These are phyloP conservation scores for Lottia gigantea DNA, from an alignment of 2,888 invertebrate species.

Conservation along the genomic window DNA sequence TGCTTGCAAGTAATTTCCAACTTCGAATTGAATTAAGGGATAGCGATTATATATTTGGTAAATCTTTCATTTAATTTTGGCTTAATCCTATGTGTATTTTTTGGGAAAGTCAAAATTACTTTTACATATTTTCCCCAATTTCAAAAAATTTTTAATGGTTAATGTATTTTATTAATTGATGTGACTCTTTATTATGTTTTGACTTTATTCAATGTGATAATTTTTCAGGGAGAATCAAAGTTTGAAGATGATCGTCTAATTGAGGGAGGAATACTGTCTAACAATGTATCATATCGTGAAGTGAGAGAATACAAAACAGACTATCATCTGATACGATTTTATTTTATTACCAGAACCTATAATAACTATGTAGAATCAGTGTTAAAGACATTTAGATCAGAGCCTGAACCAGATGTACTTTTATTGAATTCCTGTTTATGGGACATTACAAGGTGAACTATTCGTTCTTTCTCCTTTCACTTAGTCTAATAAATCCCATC, in stretches of 20 bases:
- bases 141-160: no score
- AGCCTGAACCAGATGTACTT: slow-evolving; percentile 68
- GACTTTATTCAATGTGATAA: background rate
- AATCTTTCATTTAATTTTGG: background rate
- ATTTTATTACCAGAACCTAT: slow-evolving; percentile 69
- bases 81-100: background rate
- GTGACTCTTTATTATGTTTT: no score
- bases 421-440: slow-evolving; percentile 71
- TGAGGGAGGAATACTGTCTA: slow-evolving; percentile 56
- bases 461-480: no score
- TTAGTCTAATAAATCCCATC: no score
- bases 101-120: no score
- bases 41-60: no score
- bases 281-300: slow-evolving; percentile 68
- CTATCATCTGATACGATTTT: slow-evolving; percentile 60
- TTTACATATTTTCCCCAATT: no score
- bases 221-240: slow-evolving; percentile 62
- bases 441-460: slow-evolving; percentile 68
- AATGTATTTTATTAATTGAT: no score
- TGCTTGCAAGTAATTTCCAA: no score
- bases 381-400: slow-evolving; percentile 57
- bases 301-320: slow-evolving; percentile 63
- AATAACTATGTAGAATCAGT: slow-evolving; percentile 65
- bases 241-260: slow-evolving; percentile 66
- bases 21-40: no score